Evolutionary conservation across 2,113 vertebrate genomes (phyloP).

Genomic region (Mustela lutreola): DNA sequence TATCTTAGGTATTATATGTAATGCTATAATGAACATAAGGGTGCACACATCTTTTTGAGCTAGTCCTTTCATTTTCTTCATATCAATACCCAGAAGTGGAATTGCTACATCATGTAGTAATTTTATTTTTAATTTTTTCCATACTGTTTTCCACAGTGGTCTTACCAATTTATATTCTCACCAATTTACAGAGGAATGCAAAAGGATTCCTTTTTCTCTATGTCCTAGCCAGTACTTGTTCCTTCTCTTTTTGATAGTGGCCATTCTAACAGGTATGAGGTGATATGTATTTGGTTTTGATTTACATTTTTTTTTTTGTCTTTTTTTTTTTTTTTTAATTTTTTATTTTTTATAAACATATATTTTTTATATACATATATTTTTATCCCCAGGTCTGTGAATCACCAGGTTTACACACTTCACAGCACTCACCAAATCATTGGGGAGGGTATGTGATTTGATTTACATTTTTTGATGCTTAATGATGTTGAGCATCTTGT

Average conservation of each 20-base stretch:
- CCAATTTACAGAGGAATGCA: not conserved
- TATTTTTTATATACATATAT: too few relatives aligned
- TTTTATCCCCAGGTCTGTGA: too few relatives aligned
- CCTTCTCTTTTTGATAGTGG: not conserved
- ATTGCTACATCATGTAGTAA: not conserved
- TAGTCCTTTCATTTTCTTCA: not conserved
- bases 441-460: not conserved
- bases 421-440: too few relatives aligned
- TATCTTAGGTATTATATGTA: not conserved
- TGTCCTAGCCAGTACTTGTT: not conserved
- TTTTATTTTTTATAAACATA: too few relatives aligned
- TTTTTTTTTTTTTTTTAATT: too few relatives aligned
- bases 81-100: not conserved
- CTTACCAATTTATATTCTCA: not conserved
- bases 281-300: not conserved
- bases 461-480: not conserved
- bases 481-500: not conserved
- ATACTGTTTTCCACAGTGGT: not conserved
- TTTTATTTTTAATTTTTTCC: not conserved
- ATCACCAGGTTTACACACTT: too few relatives aligned
- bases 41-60: not conserved
- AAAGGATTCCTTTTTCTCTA: not conserved
- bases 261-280: not conserved
- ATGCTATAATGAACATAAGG: not conserved
- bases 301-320: not conserved